Evolutionary conservation across 1,140 invertebrate species (phyloP).

Genomic region (Macrocentrus cingulum): DNA sequence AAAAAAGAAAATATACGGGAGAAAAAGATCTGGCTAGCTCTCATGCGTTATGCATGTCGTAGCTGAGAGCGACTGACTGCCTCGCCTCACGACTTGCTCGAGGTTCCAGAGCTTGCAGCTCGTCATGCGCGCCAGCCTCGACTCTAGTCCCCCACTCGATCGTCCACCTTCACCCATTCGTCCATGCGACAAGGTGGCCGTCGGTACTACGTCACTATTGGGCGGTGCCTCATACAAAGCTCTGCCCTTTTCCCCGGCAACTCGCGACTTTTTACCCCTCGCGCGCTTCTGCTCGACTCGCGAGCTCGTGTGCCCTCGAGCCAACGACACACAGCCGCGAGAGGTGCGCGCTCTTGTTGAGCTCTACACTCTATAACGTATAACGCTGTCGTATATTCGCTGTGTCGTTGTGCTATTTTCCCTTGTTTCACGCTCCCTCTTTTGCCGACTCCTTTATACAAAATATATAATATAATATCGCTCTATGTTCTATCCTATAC

Average conservation of each 20-base stretch:
- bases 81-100: constrained; percentile 55
- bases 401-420: no score
- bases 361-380: no score
- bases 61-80: constrained; percentile 60
- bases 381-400: no score
- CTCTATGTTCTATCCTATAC: no score
- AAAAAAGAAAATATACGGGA: constrained; percentile 28
- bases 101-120: constrained; percentile 46
- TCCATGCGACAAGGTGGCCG: constrained; percentile 52
- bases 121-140: constrained; percentile 48
- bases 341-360: constrained; percentile 10
- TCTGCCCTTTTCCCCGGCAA: constrained; percentile 32
- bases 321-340: neutral
- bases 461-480: no score
- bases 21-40: constrained; percentile 51
- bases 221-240: constrained; percentile 40
- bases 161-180: constrained; percentile 38
- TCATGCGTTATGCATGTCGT: constrained; percentile 66
- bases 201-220: constrained; percentile 52
- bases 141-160: constrained; percentile 38
- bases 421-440: no score
- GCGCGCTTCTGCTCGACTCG: constrained; percentile 29
- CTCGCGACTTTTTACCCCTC: constrained; percentile 23
- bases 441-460: no score
- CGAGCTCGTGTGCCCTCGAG: neutral